A percentile compares a stretch with the other conserved stretches of the same genome.
Conservation (phyloP, 2,797 vertebrate genomes). For the Nyctibius grandis region DNA sequence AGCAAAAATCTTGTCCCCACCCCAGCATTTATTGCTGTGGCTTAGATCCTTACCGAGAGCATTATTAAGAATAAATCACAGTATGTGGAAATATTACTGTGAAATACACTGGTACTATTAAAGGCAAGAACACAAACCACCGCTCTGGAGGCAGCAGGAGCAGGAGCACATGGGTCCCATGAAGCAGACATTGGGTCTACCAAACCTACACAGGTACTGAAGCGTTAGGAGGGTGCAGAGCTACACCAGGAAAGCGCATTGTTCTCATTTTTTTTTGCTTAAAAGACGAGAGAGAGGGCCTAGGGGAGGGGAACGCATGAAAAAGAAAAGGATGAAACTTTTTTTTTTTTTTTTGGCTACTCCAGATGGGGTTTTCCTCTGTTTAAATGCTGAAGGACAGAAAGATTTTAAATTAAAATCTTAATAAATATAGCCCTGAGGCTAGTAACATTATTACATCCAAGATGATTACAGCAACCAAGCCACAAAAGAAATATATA, state of each 20-base stretch:
- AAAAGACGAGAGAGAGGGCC: constrained; percentile 49
- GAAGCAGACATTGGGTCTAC: neutral
- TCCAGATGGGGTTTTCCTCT: constrained; percentile 69
- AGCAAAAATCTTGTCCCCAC: neutral
- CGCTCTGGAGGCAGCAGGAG: neutral
- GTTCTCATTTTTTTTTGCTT: constrained; percentile 2
- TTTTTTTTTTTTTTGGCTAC: constrained; percentile 60
- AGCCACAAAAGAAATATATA: constrained; percentile 73
- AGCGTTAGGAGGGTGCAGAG: neutral
- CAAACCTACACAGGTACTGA: neutral
- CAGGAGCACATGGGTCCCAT: neutral
- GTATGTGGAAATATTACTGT: neutral
- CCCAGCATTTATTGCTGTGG: neutral
- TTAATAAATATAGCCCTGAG: constrained; percentile 77
- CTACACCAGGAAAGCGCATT: neutral
- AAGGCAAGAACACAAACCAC: neutral
- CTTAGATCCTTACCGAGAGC: neutral
- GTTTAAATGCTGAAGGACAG: constrained; percentile 69
- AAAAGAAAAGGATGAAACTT: constrained; percentile 43
- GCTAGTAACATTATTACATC: constrained; percentile 76
- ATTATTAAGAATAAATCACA: neutral
- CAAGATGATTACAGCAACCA: constrained; percentile 75
- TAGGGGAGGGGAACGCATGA: neutral
- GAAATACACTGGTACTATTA: neutral
- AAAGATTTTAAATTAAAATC: constrained; percentile 76